phyloP scores from a whole-genome alignment of 2,113 vertebrate species.

The Pithys albifrons region DNA sequence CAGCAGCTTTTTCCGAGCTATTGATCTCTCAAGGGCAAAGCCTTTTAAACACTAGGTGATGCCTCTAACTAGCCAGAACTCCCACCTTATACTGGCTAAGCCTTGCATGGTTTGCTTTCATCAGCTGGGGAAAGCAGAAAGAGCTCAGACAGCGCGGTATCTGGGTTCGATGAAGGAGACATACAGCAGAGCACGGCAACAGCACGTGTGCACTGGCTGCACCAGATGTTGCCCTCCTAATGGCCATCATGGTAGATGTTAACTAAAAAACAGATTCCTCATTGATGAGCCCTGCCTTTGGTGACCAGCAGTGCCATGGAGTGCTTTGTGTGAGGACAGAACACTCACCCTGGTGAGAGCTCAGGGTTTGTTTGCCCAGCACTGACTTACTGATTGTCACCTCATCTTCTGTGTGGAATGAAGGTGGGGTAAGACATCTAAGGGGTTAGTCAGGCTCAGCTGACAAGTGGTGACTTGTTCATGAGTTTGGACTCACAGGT shows the following conservation, averaged over 20 bases:
- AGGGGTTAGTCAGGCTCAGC: background rate
- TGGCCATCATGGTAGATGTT: background rate
- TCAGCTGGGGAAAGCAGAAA: background rate
- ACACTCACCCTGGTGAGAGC: background rate
- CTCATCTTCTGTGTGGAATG: background rate
- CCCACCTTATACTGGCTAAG: background rate
- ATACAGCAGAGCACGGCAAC: background rate
- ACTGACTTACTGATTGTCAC: background rate
- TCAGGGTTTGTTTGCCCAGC: background rate
- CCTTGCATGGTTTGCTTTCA: background rate
- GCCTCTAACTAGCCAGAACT: constrained; percentile 2
- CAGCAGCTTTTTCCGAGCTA: constrained; percentile 20
- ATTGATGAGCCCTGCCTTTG: background rate
- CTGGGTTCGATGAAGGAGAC: background rate
- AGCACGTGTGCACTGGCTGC: background rate
- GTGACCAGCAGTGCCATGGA: accelerated
- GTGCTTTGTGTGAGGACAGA: background rate
- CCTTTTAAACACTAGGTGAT: background rate
- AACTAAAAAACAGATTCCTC: background rate
- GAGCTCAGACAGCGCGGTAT: background rate
- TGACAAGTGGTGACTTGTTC: background rate
- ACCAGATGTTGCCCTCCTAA: background rate
- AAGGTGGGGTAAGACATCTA: background rate
- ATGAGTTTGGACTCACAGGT: background rate
- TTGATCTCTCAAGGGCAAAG: constrained; percentile 21